Base-by-base conservation (phyloP, 2,113 vertebrate species). In the Pterophyllum scalare region DNA sequence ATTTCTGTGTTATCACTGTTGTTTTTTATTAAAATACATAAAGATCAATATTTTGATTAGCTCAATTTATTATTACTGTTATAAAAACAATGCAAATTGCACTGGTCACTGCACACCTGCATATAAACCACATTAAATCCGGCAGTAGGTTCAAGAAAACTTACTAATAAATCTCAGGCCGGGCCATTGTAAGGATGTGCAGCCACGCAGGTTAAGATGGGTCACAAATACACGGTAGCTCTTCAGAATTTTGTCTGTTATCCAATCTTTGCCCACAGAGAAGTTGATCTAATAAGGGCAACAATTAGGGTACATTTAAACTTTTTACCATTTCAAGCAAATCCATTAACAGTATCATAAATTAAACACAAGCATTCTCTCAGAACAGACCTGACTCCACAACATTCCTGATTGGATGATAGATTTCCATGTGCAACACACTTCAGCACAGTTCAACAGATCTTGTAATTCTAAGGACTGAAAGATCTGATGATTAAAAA, bases 381-480 rank as follows among this genome's bases (percentile, higher is more conserved):
- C 2, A n/a, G 11, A 81, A 87, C 93, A 88, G 15, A 95, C 93
- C 94, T 91, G 82, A 90, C 88, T 94, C 94, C 95, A 96, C 67
- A 95, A 75, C 24, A 58, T 49, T 59, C 88, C 82, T 20, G 85
- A 91, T 14, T 94, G 92, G 85, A 92, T 77, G 13, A 96, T 64
- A 22, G 85, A 59, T 84, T 87, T 94, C 95, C 94, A 95, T 2
- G 82, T 40, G 28, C 80, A 89, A 72, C 93, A 94, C 8, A 96
- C 94, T 24, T 92, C 83, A 17, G 94, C 86, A 89, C 94, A 96
- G 40, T 83, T 93, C 19, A 95, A 59, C 78, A 82, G 79, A 81
- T 96, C 95, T 79, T 84, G 80, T 33, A 95, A 26, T 2, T 90
- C 78, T 72, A 96, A 75, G 81, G 83, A 91, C 7, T 88, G 84